Percentiles rank a stretch among this genome's conserved stretches.
Conservation (phyloP, 2,888 invertebrate species). For the Euplagia quadripunctaria region DNA sequence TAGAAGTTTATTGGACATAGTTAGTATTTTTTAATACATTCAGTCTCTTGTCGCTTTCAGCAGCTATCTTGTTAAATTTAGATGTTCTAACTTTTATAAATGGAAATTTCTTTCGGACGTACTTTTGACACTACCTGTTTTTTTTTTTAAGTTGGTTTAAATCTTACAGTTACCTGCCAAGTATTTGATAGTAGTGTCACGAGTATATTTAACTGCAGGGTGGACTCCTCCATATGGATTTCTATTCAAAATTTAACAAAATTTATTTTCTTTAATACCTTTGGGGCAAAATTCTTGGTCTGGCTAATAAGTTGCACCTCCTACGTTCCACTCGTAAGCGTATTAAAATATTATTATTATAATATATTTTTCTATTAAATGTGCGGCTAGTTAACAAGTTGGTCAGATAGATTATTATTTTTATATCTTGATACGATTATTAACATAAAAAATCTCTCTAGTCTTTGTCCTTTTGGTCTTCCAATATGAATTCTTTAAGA, state of each 20-base stretch:
- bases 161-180: not conserved
- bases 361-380: not conserved
- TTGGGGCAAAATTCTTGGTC: conserved; percentile 23
- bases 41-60: conserved; percentile 50
- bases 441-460: not conserved
- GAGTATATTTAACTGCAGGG: not conserved
- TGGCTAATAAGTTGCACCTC: conserved; percentile 22
- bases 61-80: conserved; percentile 50
- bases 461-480: not conserved
- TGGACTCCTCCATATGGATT: not conserved
- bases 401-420: not conserved
- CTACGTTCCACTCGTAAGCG: not conserved
- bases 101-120: conserved; percentile 28
- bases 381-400: conserved; percentile 1
- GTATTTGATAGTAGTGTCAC: not conserved
- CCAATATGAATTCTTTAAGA: not conserved
- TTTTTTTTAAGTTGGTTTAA: not conserved
- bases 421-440: not conserved
- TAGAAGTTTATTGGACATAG: conserved; percentile 62
- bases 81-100: conserved; percentile 34
- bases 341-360: not conserved
- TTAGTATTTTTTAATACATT: conserved; percentile 66
- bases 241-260: conserved; percentile 33
- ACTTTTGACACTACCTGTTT: conserved; percentile 13
- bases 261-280: conserved; percentile 24